Conservation (phyloP, 1,140 invertebrate genomes). For the Carcinoscorpius rotundicauda region DNA sequence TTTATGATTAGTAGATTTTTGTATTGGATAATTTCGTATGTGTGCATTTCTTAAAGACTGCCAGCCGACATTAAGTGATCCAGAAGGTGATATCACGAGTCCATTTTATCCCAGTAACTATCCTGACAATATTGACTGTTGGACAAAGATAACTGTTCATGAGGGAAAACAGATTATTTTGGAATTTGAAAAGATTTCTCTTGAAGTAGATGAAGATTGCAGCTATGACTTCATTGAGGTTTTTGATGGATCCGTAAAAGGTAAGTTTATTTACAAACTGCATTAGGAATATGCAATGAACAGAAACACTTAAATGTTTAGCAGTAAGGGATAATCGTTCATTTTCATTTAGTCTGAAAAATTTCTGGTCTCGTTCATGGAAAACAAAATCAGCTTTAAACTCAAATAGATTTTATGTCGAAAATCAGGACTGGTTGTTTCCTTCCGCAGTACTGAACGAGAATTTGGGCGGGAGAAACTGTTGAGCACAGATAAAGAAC, state of each 20-base stretch:
- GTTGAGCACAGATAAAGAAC: too few species aligned
- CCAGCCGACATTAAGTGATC: constrained; percentile 6
- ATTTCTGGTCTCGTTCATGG: too few species aligned
- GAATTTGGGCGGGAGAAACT: too few species aligned
- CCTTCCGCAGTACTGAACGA: too few species aligned
- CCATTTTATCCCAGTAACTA: constrained; percentile 55
- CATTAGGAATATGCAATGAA: not conserved
- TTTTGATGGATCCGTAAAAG: constrained; percentile 15
- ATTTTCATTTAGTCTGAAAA: too few species aligned
- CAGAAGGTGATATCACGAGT: constrained; percentile 39
- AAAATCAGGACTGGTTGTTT: too few species aligned
- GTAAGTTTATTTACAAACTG: constrained; percentile 1
- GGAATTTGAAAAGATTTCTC: constrained; percentile 52
- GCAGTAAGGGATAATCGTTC: not conserved
- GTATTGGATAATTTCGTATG: too few species aligned
- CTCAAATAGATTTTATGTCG: too few species aligned
- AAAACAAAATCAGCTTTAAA: too few species aligned
- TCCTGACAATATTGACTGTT: constrained; percentile 53
- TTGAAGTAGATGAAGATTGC: constrained; percentile 36
- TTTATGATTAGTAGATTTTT: too few species aligned
- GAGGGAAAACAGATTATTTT: constrained; percentile 45
- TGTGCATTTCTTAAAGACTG: constrained; percentile 11
- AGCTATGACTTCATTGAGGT: constrained; percentile 22
- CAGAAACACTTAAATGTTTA: not conserved
- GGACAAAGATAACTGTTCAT: constrained; percentile 44